Evolutionary conservation across 2,113 vertebrate genomes (phyloP), one percentile per base, ranked within the genome.

Genomic region (Caranx melampygus): DNA sequence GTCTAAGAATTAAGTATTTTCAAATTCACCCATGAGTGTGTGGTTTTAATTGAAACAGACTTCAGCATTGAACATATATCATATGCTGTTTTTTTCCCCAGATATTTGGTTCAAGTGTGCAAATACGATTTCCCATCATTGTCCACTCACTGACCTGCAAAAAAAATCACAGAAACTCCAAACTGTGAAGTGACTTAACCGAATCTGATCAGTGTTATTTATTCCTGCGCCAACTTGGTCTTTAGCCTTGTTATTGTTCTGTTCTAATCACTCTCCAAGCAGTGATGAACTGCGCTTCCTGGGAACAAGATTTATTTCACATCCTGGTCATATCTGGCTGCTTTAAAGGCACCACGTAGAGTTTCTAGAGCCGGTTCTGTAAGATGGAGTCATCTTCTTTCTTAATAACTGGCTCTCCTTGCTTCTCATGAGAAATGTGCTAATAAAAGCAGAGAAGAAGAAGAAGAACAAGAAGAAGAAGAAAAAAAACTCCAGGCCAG

Each of bases 1-100:
- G 62, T 49, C 45, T 72, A 34, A 88, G 82, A 79, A 86, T 78
- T 64, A 88, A 84, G 35, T 61, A 79, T 78, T 87, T 75, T 31
- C 78, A 82, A 87, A 84, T 66, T 62, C 57, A 73, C 52, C 75
- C 70, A 71, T 33, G 85, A 59, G 40, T 69, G 65, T 73, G 62
- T 72, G 73, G n/a, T 54, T 85, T 82, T 75, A 75, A 62, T 78
- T 61, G 65, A 75, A 64, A 85, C 75, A 49, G 72, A 69, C 55
- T 81, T 15, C 58, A 76, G 33, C 47, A 20, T 60, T 62, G 81
- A 72, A 52, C 58, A 51, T 74, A 75, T 71, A 85, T 67, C 82
- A 66, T 42, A 72, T 68, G 37, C 68, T 72, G 35, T 78, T 78
- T 75, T 49, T 31, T 42, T 79, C 81, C 51, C 59, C 47, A 83